Conservation (phyloP, 2,797 vertebrate species). For the Microctenopoma stevenorrisi region DNA sequence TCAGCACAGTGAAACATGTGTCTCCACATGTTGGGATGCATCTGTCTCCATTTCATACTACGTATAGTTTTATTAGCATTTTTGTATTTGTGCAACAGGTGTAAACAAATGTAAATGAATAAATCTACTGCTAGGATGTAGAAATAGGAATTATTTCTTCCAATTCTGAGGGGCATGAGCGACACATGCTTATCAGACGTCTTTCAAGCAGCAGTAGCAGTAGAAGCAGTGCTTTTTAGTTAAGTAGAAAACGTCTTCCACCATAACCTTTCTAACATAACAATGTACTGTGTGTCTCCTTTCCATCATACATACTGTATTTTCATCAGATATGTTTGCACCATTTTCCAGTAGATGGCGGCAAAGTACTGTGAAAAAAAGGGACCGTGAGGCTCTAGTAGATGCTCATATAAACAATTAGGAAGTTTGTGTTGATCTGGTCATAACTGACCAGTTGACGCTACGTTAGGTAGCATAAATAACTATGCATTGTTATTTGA, state of each 20-base stretch:
- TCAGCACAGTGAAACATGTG: no score
- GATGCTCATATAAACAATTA: not conserved
- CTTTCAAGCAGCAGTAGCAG: not conserved
- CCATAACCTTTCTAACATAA: not conserved
- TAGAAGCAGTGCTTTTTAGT: not conserved
- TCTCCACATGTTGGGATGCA: no score
- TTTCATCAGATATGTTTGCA: not conserved
- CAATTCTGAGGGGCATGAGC: no score
- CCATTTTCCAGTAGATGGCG: conserved; percentile 52
- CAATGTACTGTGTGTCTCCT: not conserved
- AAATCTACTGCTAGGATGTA: no score
- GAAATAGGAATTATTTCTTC: no score
- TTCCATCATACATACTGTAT: not conserved
- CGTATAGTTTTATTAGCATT: no score
- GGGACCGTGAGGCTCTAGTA: not conserved
- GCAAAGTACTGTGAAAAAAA: conserved; percentile 3
- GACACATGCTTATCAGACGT: no score
- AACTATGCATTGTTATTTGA: conserved; percentile 1
- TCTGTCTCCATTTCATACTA: no score
- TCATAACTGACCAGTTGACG: not conserved
- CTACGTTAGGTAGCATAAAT: not conserved
- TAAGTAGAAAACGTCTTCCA: not conserved
- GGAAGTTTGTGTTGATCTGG: conserved; percentile 6
- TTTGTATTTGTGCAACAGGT: no score
- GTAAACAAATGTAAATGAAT: no score